A percentile compares a stretch with the other conserved stretches of the same genome.
phyloP scores from a whole-genome alignment of 2,888 invertebrate genomes.

The Leucophenga montana region DNA sequence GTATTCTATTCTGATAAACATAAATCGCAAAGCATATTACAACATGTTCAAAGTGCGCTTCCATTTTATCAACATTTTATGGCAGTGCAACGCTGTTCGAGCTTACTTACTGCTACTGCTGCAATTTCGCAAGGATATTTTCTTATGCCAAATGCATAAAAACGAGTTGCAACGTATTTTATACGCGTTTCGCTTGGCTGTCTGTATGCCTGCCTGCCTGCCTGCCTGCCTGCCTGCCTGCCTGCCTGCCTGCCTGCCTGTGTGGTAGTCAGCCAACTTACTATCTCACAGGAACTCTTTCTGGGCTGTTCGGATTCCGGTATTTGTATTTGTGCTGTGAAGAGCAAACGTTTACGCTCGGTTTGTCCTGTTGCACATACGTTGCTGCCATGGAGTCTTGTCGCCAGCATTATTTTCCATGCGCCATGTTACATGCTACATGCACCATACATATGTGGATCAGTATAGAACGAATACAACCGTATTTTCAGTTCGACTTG shows the following conservation, averaged over 20 bases:
- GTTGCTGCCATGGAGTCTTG: slow-evolving; percentile 26
- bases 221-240: slow-evolving; percentile 10
- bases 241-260: background rate
- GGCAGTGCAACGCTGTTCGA: slow-evolving; percentile 44
- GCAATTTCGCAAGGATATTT: background rate
- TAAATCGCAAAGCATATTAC: slow-evolving; percentile 67
- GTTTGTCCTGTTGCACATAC: slow-evolving; percentile 58
- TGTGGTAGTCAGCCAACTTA: background rate
- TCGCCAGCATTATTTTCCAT: background rate
- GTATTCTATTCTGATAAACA: slow-evolving; percentile 49
- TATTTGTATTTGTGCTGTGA: slow-evolving; percentile 34
- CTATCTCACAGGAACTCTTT: background rate
- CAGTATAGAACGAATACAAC: slow-evolving; percentile 37
- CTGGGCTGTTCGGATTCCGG: background rate
- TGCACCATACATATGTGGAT: background rate
- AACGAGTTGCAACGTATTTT: slow-evolving; percentile 35
- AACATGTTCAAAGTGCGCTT: slow-evolving; percentile 58
- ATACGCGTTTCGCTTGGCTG: slow-evolving; percentile 42
- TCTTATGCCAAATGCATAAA: slow-evolving; percentile 16
- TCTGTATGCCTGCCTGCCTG: background rate
- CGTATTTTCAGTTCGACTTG: slow-evolving; percentile 31
- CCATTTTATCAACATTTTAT: background rate
- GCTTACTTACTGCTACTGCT: slow-evolving; percentile 8
- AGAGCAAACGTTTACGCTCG: slow-evolving; percentile 60
- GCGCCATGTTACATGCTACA: background rate